Evolutionary conservation across 2,888 invertebrate species (phyloP).

Genomic region (Myopa testacea): DNA sequence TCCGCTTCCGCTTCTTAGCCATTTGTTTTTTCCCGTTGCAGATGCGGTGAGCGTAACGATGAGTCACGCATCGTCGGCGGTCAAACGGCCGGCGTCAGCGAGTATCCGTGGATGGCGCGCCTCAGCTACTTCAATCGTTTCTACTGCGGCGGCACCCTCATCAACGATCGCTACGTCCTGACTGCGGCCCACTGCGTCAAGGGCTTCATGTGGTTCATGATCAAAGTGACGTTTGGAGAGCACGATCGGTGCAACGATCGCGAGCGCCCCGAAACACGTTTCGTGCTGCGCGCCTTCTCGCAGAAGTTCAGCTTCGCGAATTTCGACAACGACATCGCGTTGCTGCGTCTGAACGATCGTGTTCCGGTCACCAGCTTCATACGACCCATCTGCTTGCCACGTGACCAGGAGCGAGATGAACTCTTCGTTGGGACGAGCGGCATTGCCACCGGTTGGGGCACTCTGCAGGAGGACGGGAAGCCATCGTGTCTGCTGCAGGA

Average conservation of each 20-base stretch:
- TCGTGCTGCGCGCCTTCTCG: slow-evolving; percentile 80
- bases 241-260: slow-evolving; percentile 85
- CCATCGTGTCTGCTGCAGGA: slow-evolving; percentile 86
- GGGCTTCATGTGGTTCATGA: slow-evolving; percentile 95
- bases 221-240: slow-evolving; percentile 88
- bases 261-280: slow-evolving; percentile 79
- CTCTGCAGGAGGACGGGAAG: slow-evolving; percentile 85
- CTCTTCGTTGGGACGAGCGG: slow-evolving; percentile 80
- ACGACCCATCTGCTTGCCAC: slow-evolving; percentile 86
- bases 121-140: slow-evolving; percentile 88
- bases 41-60: slow-evolving; percentile 86
- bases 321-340: slow-evolving; percentile 89
- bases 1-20: too few species aligned
- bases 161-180: slow-evolving; percentile 88
- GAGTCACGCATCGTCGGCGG: slow-evolving; percentile 87
- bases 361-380: slow-evolving; percentile 84
- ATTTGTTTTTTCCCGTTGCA: slow-evolving; percentile 37
- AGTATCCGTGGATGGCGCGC: slow-evolving; percentile 91
- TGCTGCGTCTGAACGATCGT: slow-evolving; percentile 82
- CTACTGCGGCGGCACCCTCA: slow-evolving; percentile 89
- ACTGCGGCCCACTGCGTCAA: slow-evolving; percentile 92
- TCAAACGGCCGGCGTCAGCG: slow-evolving; percentile 78
- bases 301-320: slow-evolving; percentile 87
- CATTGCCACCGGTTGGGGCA: slow-evolving; percentile 89
- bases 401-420: slow-evolving; percentile 75